Percentiles rank a stretch among this genome's conserved stretches.
Conservation (phyloP, 2,797 vertebrate genomes). For the Betta splendens region DNA sequence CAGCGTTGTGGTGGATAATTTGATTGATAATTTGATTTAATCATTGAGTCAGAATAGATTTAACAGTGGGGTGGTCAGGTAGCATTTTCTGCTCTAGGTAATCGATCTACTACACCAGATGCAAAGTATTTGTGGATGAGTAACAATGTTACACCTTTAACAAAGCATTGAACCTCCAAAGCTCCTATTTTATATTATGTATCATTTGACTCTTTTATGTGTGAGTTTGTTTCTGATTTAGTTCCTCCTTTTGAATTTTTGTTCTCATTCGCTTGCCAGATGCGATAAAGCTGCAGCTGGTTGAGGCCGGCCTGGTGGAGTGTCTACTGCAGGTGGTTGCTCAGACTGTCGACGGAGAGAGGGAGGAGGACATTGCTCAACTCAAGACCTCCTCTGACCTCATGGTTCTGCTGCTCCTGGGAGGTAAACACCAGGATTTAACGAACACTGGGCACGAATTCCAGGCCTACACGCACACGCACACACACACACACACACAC, state of each 20-base stretch:
- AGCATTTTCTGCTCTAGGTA: no score
- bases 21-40: not conserved
- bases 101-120: no score
- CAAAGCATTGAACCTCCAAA: no score
- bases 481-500: no score
- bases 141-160: no score
- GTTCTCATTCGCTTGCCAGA: conserved; percentile 75
- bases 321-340: conserved; percentile 95
- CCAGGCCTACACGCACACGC: no score
- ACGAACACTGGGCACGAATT: not conserved
- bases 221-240: not conserved
- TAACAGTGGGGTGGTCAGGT: no score
- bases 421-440: conserved; percentile 79
- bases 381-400: conserved; percentile 98
- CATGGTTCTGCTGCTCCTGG: conserved; percentile 95
- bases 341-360: conserved; percentile 92
- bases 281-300: conserved; percentile 95
- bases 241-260: conserved; percentile 2
- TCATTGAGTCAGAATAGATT: no score
- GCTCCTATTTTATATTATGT: no score
- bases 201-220: not conserved
- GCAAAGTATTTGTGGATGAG: no score
- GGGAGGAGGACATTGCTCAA: conserved; percentile 93
- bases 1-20: no score
- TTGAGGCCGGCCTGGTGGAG: conserved; percentile 96